Evolutionary conservation across 1,140 invertebrate genomes (phyloP).

Genomic region (Mya arenaria): DNA sequence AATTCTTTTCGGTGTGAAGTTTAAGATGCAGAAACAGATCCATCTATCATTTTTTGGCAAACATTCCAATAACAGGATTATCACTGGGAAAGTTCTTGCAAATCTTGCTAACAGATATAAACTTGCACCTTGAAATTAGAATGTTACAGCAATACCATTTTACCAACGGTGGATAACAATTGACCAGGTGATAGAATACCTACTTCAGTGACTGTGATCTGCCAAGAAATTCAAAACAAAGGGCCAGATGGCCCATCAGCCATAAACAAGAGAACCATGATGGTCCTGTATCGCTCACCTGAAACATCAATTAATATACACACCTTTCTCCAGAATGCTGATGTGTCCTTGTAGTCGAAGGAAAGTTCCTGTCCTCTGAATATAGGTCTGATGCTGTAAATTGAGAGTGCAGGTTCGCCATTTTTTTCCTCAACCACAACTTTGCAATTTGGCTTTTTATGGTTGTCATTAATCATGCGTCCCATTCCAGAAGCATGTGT

Average conservation of each 20-base stretch:
- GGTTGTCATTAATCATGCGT: conserved; percentile 33
- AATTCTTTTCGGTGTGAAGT: conserved; percentile 35
- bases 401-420: conserved; percentile 14
- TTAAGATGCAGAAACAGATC: conserved; percentile 32
- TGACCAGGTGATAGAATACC: conserved; percentile 24
- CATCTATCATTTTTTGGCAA: conserved; percentile 6
- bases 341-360: conserved; percentile 27
- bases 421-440: conserved; percentile 25
- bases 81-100: conserved; percentile 10
- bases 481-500: conserved; percentile 31
- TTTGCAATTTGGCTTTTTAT: conserved; percentile 27
- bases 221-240: conserved; percentile 29
- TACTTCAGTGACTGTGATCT: conserved; percentile 18
- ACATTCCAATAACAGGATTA: conserved; percentile 18
- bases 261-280: too few relatives aligned
- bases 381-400: conserved; percentile 34
- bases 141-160: conserved; percentile 10
- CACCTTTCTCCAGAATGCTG: conserved; percentile 29
- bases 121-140: conserved; percentile 23
- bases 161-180: conserved; percentile 22
- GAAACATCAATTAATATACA: conserved; percentile 35
- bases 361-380: conserved; percentile 22
- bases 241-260: conserved; percentile 30
- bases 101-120: conserved; percentile 5
- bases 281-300: conserved; percentile 9